phyloP scores from a whole-genome alignment of 2,113 vertebrate genomes.

The Pseudonaja textilis region DNA sequence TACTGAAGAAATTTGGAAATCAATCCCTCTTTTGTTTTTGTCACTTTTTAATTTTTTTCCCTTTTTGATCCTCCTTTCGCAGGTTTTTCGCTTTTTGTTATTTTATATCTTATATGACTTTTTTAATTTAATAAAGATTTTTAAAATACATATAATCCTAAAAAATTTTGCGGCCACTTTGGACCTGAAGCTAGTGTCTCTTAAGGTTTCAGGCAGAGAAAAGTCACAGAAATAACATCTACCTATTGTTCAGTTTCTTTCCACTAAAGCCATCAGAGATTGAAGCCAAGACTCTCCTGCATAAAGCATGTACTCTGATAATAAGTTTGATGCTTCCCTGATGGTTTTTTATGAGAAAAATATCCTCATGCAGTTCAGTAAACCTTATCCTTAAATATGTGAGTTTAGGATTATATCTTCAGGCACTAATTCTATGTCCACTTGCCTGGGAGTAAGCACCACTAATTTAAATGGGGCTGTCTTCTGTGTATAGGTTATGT shows the following conservation, averaged over 20 bases:
- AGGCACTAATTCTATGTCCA: not conserved
- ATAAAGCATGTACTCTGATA: not conserved
- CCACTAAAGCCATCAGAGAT: not conserved
- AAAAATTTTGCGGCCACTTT: not conserved
- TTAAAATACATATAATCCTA: not conserved
- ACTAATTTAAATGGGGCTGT: not conserved
- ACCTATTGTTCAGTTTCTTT: not conserved
- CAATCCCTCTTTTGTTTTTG: not conserved
- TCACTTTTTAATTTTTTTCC: not conserved
- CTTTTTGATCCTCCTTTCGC: not conserved
- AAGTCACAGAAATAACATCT: not conserved
- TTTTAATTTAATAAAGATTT: not conserved
- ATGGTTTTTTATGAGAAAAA: not conserved
- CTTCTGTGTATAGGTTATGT: not conserved
- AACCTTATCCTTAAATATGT: not conserved
- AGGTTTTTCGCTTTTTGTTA: not conserved
- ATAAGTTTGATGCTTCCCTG: not conserved
- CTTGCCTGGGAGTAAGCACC: not conserved
- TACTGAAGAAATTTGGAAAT: not conserved
- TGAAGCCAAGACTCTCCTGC: not conserved
- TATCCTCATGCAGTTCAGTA: not conserved
- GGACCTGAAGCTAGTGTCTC: not conserved
- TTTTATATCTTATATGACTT: not conserved
- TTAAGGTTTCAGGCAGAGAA: not conserved
- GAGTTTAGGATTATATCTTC: not conserved